Evolutionary conservation across 2,888 invertebrate genomes (phyloP), one percentile per base, ranked within the genome.

Genomic region (Drosophila paramelanica): DNA sequence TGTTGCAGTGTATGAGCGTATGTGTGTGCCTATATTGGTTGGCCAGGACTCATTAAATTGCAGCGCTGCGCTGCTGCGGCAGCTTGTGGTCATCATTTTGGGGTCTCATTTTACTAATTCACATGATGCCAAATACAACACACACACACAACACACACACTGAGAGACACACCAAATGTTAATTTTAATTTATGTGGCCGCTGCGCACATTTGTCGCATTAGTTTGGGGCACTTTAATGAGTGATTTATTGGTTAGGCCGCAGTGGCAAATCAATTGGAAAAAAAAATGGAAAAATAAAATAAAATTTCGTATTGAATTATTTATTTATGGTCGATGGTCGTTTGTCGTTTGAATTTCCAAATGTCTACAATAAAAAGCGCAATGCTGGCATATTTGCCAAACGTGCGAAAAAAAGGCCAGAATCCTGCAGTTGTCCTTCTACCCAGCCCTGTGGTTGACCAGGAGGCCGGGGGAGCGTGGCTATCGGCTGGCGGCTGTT

Each of bases 101-200:
- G 76, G 78, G 77, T 86, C 81, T 83, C 69, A 79, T 79, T 86
- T 86, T 83, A 86, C 89, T 86, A 86, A 86, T 86, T 88, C 88
- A 79, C 85, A 86, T 78, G 70, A 75, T 79, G 73, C 25, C 58
- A 58, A 55, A 55, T 53, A 60, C 49, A 52, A 52, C 61, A 46
- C 33, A 57, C 43, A 50, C 33, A 45, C 17, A 52, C 20, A 58
- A 60, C 38, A 25, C 31, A 45, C 17, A 52, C 20, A 58, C 42
- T 25, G 42, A 36, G 6, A 13, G 25, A 49, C 20, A 46, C 27
- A 43, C 46, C 73, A 66, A 88, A 86, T 85, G 85, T 79, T 83
- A 83, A 88, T 86, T 85, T 88, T 88, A 88, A 85, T 85, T 85
- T 88, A 88, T 85, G 87, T 88, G 84, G 75, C 77, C 68, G 73